phyloP scores from a whole-genome alignment of 1,140 invertebrate genomes.

The Aradophagus sp. region DNA sequence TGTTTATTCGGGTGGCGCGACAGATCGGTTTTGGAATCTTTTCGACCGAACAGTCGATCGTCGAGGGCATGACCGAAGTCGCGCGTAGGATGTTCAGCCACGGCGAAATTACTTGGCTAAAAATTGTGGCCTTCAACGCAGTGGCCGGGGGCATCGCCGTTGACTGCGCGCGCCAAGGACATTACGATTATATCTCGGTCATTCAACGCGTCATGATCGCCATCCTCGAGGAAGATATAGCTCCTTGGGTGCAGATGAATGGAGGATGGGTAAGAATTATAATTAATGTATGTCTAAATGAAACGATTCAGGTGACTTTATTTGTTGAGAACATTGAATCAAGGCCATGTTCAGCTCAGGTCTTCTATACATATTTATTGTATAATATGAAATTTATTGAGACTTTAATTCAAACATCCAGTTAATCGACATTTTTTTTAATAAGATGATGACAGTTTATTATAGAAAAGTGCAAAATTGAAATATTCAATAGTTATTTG shows the following conservation, averaged over 20 bases:
- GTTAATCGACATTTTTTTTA: too few species aligned
- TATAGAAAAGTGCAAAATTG: too few species aligned
- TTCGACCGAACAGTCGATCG: conserved; percentile 76
- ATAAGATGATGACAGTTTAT: too few species aligned
- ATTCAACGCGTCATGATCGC: conserved; percentile 78
- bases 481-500: too few species aligned
- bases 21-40: conserved; percentile 77
- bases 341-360: too few species aligned
- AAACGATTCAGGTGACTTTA: too few species aligned
- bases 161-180: conserved; percentile 81
- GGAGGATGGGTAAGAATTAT: conserved; percentile 80
- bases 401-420: too few species aligned
- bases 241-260: conserved; percentile 81
- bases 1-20: conserved; percentile 77
- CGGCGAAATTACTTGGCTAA: conserved; percentile 80
- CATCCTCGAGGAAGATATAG: conserved; percentile 80
- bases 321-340: too few species aligned
- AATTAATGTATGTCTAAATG: not conserved
- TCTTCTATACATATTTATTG: too few species aligned
- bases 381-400: too few species aligned
- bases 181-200: conserved; percentile 79
- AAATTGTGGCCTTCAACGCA: conserved; percentile 81
- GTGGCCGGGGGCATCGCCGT: conserved; percentile 82
- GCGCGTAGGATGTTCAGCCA: conserved; percentile 77
- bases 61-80: conserved; percentile 76